phyloP scores from a whole-genome alignment of 1,140 invertebrate genomes.

The Bacillus rossius region DNA sequence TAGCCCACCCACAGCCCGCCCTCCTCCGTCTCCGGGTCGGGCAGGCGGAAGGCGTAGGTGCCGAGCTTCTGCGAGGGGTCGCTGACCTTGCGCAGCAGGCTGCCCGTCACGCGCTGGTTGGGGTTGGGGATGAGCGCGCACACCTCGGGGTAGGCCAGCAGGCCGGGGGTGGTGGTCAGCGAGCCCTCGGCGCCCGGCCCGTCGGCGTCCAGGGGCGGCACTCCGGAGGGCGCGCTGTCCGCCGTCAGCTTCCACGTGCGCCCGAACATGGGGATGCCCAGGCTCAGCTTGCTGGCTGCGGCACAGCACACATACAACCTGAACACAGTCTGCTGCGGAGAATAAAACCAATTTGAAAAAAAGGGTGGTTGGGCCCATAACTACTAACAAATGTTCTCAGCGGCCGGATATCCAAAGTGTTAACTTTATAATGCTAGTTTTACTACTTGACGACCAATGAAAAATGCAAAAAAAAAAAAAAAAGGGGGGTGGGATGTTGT shows the following conservation, averaged over 20 bases:
- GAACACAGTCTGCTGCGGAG: too few species aligned
- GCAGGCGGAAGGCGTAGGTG: slow-evolving; percentile 63
- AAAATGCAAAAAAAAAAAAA: too few species aligned
- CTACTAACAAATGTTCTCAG: too few species aligned
- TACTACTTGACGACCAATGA: too few species aligned
- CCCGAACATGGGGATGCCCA: slow-evolving; percentile 78
- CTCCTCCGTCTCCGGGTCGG: slow-evolving; percentile 49
- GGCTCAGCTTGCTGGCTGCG: slow-evolving; percentile 67
- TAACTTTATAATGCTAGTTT: too few species aligned
- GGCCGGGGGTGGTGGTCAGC: slow-evolving; percentile 63
- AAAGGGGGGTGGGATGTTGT: too few species aligned
- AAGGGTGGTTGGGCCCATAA: too few species aligned
- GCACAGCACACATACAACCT: background rate
- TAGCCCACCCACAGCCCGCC: slow-evolving; percentile 85
- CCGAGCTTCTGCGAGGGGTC: background rate
- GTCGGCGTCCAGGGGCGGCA: slow-evolving; percentile 60
- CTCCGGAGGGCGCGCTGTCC: slow-evolving; percentile 52
- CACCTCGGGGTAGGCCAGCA: slow-evolving; percentile 77
- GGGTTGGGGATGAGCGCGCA: background rate
- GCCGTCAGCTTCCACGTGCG: slow-evolving; percentile 73
- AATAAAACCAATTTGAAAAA: too few species aligned
- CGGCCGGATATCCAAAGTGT: too few species aligned
- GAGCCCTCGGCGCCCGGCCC: slow-evolving; percentile 59
- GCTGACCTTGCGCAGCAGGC: background rate
- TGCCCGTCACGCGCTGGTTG: background rate